These are phyloP conservation scores for Nothobranchius kuhntae DNA, from an alignment of 2,113 vertebrate genomes.

Conservation along the genomic window DNA sequence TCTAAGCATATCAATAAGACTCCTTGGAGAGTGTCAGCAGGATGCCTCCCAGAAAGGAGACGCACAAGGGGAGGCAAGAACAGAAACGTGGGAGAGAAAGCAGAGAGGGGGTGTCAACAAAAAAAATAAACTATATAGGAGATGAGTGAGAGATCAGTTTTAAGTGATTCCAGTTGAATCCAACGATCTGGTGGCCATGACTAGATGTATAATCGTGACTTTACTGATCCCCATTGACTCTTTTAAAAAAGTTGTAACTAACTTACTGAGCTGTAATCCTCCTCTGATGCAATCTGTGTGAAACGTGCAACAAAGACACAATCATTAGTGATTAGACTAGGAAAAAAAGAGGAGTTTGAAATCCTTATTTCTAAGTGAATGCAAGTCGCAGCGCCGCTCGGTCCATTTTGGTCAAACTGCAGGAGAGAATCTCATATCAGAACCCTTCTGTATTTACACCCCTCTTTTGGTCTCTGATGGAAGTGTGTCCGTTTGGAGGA, in stretches of 20 bases:
- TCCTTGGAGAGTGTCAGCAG: constrained; percentile 73
- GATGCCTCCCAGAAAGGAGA: constrained; percentile 67
- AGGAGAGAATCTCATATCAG: constrained; percentile 20
- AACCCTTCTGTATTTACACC: constrained; percentile 18
- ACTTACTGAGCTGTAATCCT: constrained; percentile 35
- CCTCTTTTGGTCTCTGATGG: constrained; percentile 19
- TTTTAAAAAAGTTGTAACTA: constrained; percentile 31
- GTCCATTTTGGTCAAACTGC: constrained; percentile 6
- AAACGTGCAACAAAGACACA: constrained; percentile 53
- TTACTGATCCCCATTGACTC: constrained; percentile 32
- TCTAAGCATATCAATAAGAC: constrained; percentile 76
- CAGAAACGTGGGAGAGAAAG: constrained; percentile 8
- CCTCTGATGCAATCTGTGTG: constrained; percentile 61
- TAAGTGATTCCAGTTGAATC: constrained; percentile 21
- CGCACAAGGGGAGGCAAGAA: constrained; percentile 31
- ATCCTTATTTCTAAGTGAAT: constrained; percentile 25
- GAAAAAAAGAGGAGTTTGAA: background rate
- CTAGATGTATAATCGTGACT: constrained; percentile 31
- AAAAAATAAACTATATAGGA: constrained; percentile 20
- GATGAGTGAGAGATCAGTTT: constrained; percentile 50
- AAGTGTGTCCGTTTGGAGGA: constrained; percentile 26
- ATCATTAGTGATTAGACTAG: constrained; percentile 37
- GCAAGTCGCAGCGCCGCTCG: background rate
- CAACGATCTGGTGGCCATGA: constrained; percentile 14
- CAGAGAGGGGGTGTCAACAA: constrained; percentile 18